Conservation (phyloP, 2,113 vertebrate species). For the Eclectus roratus region DNA sequence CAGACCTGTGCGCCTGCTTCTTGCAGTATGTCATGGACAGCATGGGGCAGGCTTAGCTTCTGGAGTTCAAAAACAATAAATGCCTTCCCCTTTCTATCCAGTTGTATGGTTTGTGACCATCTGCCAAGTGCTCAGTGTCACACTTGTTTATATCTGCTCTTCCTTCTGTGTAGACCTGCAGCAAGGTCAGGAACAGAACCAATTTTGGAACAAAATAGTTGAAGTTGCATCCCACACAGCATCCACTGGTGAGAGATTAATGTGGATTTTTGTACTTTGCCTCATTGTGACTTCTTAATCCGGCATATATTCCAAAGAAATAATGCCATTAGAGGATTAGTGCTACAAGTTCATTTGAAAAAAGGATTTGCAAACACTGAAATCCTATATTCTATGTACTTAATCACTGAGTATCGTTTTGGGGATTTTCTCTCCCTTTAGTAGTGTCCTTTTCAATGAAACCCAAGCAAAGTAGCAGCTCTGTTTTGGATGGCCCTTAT, state of each 20-base stretch:
- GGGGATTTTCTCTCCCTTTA: slow-evolving; percentile 65
- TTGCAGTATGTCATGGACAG: background rate
- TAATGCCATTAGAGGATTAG: slow-evolving; percentile 87
- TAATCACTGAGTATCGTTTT: slow-evolving; percentile 68
- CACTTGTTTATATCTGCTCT: background rate
- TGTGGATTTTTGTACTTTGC: slow-evolving; percentile 80
- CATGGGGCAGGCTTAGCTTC: background rate
- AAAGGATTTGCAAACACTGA: slow-evolving; percentile 72
- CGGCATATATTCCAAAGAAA: slow-evolving; percentile 75
- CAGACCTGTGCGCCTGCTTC: background rate
- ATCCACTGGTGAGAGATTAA: slow-evolving; percentile 76
- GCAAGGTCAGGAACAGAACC: slow-evolving; percentile 48
- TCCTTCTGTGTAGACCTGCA: background rate
- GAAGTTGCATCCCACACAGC: slow-evolving; percentile 59
- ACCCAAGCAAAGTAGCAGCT: background rate
- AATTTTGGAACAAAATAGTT: slow-evolving; percentile 63
- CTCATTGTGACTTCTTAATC: slow-evolving; percentile 85
- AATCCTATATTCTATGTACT: slow-evolving; percentile 69
- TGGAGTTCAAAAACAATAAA: slow-evolving; percentile 15
- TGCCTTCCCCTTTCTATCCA: background rate
- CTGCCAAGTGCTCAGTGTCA: slow-evolving; percentile 11
- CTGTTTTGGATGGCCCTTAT: background rate
- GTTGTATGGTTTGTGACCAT: slow-evolving; percentile 25
- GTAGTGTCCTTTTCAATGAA: slow-evolving; percentile 29
- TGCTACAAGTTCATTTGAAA: slow-evolving; percentile 79